Base-by-base conservation (phyloP, 2,888 invertebrate species). In the Drosophila lacicola region DNA sequence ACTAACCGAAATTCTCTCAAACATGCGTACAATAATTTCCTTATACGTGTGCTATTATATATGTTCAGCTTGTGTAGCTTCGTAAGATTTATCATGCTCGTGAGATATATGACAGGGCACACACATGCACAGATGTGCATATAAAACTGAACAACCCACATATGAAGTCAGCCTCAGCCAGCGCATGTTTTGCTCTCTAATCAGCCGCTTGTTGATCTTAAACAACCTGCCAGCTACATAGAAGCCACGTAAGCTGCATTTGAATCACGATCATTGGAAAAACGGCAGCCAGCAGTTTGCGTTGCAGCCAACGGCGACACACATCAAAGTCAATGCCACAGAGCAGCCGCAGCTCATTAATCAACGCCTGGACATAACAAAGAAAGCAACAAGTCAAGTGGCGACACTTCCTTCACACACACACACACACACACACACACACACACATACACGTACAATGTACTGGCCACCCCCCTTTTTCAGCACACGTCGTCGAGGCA, bases 401-500 rank as follows among this genome's bases (percentile, higher is more conserved):
- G 83, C 80, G 80, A 88, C 88, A 88, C 72, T 88, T 82, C 88
- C 82, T 82, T 50, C 46, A 61, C 50, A 60, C 55, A 39, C 70
- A 51, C 66, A 14, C 45, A n/a, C 49, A 29, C 8, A 21, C 9
- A 37, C 2, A 4, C 39, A 56, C 45, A 47, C 11, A 2, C 25
- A 25, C 37, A 0, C 17, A 1, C 17, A 3, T 17, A 45, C 2
- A 1, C 25, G 2, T 8, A 29, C 29, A 29, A 8, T 8, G 29
- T 29, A 29, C 29, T 29, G 29, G 29, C 29, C 29, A 29, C 29
- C 29, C 39, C 21, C 11, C 8, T 49, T 36, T 29, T 29, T 29
- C 29, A 4, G 37, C 33, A 11, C 34, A 11, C 25, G 13, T 42
- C 19, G 58, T 14, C 51, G 11, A 17, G 51, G 33, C 29, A 45